Base-by-base conservation (phyloP, 2,797 vertebrate species). In the Anabacerthia variegaticeps region DNA sequence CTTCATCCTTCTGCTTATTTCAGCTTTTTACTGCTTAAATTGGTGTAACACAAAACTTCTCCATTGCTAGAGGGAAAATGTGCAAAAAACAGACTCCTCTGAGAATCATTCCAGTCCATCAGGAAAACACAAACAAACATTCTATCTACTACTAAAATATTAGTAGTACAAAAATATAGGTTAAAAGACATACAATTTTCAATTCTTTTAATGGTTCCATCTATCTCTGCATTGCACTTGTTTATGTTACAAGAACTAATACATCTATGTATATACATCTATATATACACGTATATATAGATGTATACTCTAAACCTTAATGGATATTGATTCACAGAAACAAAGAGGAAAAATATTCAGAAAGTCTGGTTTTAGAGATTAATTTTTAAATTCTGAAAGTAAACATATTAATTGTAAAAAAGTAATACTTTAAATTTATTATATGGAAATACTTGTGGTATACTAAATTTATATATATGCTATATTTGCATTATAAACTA, bases 51-150 rank as follows among this genome's bases (percentile, higher is more conserved):
- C 14, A 58, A 85, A 85, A 24, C 2, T 44, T 58, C 46, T 39
- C 34, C 20, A 52, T 0, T 17, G 17, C 10, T 63, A 51, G 16
- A 27, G 6, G n/a, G 6, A 46, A 87, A 74, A 66, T 61, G 16
- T 81, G 12, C 8, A 67, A 51, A 72, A 75, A 74, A 23, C 4
- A 48, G 8, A 12, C 13, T 71, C 9, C 10, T 51, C 10, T 26
- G 14, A 2, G 2, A 89, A 74, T 36, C 26, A 30, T 34, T 37
- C 23, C 32, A 77, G 34, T 54, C 17, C 41, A 49, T 52, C 10
- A 78, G 30, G 34, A 55, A 37, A 85, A 30, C 20, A 1, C 0
- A 4, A 80, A 65, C 1, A 66, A 74, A 32, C 1, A 3, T 62
- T 71, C 16, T 51, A 14, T 41, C 21, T 88, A 10, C 3, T 43